Percentiles rank a stretch among this genome's conserved stretches.
phyloP scores from a whole-genome alignment of 2,888 invertebrate genomes.

The Xestia xanthographa region DNA sequence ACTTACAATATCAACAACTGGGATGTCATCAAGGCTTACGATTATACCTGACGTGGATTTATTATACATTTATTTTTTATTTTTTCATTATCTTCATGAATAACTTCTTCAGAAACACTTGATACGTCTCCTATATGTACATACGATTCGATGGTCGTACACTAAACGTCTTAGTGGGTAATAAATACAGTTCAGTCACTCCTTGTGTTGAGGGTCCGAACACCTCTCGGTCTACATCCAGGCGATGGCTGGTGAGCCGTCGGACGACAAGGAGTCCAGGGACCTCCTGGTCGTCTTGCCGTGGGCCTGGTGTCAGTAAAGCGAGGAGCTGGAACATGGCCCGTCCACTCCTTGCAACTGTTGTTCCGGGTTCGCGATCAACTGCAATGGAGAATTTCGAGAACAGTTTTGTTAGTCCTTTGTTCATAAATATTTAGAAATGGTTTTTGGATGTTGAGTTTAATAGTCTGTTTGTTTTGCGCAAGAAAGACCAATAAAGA shows the following conservation, averaged over 20 bases:
- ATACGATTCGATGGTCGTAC: slow-evolving; percentile 57
- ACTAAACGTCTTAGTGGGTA: slow-evolving; percentile 57
- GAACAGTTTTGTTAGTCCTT: slow-evolving; percentile 41
- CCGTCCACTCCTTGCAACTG: slow-evolving; percentile 87
- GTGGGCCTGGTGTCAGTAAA: slow-evolving; percentile 87
- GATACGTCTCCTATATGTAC: slow-evolving; percentile 57
- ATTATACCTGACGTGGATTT: slow-evolving; percentile 43
- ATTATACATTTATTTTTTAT: no score
- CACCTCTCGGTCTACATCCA: slow-evolving; percentile 82
- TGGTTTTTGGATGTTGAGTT: slow-evolving; percentile 2
- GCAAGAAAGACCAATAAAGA: neutral
- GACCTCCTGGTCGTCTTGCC: slow-evolving; percentile 79
- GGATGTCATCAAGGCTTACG: slow-evolving; percentile 55
- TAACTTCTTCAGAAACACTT: slow-evolving; percentile 55
- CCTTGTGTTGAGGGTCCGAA: slow-evolving; percentile 21
- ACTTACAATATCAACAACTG: slow-evolving; percentile 69
- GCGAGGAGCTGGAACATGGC: slow-evolving; percentile 87
- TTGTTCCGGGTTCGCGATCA: slow-evolving; percentile 82
- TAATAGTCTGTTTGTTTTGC: neutral
- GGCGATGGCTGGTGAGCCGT: slow-evolving; percentile 85
- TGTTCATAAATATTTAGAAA: neutral
- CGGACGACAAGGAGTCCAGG: slow-evolving; percentile 85
- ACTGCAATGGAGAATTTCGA: slow-evolving; percentile 71
- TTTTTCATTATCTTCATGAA: slow-evolving; percentile 44
- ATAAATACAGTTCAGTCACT: slow-evolving; percentile 59